Evolutionary conservation across 2,888 invertebrate species (phyloP).

Genomic region (Magallana nippona): DNA sequence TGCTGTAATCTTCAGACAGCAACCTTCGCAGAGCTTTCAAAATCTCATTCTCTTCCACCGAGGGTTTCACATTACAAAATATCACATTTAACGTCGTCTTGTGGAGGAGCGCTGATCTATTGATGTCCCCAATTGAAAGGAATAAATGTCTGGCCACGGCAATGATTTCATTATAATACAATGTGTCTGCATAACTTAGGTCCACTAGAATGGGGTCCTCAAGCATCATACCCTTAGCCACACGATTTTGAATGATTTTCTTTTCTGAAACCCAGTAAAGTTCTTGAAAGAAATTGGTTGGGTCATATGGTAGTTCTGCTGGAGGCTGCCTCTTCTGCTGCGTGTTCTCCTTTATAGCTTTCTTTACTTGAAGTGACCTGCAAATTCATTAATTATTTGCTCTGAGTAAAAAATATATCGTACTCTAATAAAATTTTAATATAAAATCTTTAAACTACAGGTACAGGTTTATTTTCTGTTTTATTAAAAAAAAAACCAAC

Average conservation of each 20-base stretch:
- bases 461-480: no score
- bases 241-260: not conserved
- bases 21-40: not conserved
- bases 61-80: slow-evolving; percentile 27
- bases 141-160: slow-evolving; percentile 7
- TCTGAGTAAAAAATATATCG: no score
- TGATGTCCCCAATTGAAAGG: not conserved
- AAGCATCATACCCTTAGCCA: not conserved
- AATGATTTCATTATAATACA: not conserved
- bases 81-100: not conserved
- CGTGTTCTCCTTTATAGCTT: no score
- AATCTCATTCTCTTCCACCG: slow-evolving; percentile 3
- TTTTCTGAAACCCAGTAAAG: not conserved
- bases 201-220: slow-evolving; percentile 26
- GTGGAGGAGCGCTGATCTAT: not conserved
- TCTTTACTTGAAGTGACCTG: no score
- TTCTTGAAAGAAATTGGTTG: not conserved
- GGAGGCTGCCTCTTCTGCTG: no score
- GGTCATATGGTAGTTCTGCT: no score
- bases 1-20: no score
- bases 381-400: no score
- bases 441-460: no score
- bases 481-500: no score
- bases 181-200: not conserved
- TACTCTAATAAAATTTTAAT: no score